Conservation (phyloP, 2,888 invertebrate genomes). For the Oscheius onirici region DNA sequence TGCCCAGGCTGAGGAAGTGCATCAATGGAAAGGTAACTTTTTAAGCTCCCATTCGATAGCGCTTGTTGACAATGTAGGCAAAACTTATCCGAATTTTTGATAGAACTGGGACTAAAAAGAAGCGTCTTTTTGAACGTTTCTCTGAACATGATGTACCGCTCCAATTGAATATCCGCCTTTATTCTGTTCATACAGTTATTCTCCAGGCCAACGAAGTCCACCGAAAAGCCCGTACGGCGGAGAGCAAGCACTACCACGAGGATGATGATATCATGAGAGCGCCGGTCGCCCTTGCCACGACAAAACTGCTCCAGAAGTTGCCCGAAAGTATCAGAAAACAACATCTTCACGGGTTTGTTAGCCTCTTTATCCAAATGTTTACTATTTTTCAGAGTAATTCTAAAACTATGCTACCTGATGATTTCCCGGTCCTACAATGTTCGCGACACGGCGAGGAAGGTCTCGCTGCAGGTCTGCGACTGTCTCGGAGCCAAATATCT, state of each 20-base stretch:
- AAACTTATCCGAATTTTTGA: too few relatives aligned
- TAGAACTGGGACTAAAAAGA: too few relatives aligned
- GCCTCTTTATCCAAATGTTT: too few relatives aligned
- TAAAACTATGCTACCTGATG: slow-evolving; percentile 87
- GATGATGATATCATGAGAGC: slow-evolving; percentile 87
- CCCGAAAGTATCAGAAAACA: slow-evolving; percentile 76
- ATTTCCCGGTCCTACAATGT: slow-evolving; percentile 79
- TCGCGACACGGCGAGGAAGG: slow-evolving; percentile 49
- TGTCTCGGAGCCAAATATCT: slow-evolving; percentile 86
- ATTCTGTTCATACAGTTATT: too few relatives aligned
- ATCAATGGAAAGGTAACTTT: slow-evolving; percentile 34
- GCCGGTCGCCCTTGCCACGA: slow-evolving; percentile 90
- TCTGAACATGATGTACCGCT: too few relatives aligned
- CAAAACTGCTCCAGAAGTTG: slow-evolving; percentile 87
- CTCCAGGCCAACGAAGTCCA: slow-evolving; percentile 19
- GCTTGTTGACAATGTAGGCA: too few relatives aligned
- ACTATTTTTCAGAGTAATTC: slow-evolving; percentile 53
- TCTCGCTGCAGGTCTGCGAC: slow-evolving; percentile 81
- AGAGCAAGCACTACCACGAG: slow-evolving; percentile 65
- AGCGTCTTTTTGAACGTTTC: too few relatives aligned
- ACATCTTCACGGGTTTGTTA: slow-evolving; percentile 77
- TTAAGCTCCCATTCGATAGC: too few relatives aligned
- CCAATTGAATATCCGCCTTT: too few relatives aligned
- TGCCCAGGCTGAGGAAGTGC: slow-evolving; percentile 36
- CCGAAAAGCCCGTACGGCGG: slow-evolving; percentile 41